Evolutionary conservation across 1,140 invertebrate species (phyloP).

Genomic region (Andrena cerasifolii): DNA sequence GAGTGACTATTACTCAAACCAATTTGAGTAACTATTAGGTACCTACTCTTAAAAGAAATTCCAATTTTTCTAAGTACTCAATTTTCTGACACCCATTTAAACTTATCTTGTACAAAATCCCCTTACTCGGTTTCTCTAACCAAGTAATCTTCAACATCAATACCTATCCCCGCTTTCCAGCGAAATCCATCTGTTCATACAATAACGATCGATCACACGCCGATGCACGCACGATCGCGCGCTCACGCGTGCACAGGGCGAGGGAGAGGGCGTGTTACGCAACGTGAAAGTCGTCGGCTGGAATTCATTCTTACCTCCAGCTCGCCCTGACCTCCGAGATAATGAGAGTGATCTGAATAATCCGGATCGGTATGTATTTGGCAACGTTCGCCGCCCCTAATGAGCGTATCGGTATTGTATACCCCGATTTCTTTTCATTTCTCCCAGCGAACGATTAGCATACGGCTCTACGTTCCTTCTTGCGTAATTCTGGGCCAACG

Average conservation of each 20-base stretch:
- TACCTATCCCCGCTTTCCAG: constrained; percentile 1
- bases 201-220: not conserved
- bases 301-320: constrained; percentile 72
- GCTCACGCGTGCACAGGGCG: not conserved
- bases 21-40: too few species aligned
- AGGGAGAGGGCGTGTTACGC: constrained; percentile 42
- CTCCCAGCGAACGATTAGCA: constrained; percentile 45
- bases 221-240: not conserved
- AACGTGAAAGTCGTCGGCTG: constrained; percentile 64
- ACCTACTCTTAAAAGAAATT: too few species aligned
- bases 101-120: too few species aligned
- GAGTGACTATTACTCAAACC: too few species aligned
- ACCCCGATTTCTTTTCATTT: constrained; percentile 32
- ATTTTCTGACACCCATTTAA: too few species aligned
- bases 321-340: constrained; percentile 68
- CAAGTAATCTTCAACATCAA: not conserved
- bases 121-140: too few species aligned
- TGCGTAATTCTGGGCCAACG: constrained; percentile 41
- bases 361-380: constrained; percentile 58
- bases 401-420: constrained; percentile 25
- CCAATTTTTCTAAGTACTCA: too few species aligned
- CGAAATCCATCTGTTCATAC: constrained; percentile 18
- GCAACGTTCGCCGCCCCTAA: constrained; percentile 56
- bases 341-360: constrained; percentile 68
- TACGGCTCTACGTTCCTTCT: constrained; percentile 29